Base-by-base conservation (phyloP, 2,888 invertebrate genomes). In the Cryptus armator region DNA sequence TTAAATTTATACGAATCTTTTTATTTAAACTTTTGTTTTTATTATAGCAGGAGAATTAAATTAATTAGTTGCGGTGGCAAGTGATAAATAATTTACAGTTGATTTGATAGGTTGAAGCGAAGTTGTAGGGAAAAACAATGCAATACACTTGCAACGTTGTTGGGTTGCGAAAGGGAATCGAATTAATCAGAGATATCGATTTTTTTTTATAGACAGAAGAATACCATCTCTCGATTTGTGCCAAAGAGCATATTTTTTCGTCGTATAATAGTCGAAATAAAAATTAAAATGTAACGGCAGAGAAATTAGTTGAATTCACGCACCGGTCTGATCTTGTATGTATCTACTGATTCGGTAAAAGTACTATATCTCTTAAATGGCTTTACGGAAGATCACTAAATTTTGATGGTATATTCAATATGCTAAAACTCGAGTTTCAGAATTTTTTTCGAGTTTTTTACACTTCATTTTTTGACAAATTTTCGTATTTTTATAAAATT, bases 1-100 rank as follows among this genome's bases (percentile, higher is more conserved):
- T 96, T 89, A 16, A 9, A 64, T 62, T 59, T 53, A 37, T 68
- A 37, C 37, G 37, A 4, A 3, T 24, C n/a, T 51, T 48, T 32
- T 70, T 72, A 37, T 14, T 37, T 24, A 24, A 24, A 24, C 24
- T 48, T 32, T 70, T 72, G 10, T 14, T 19, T 37, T 37, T 37
- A 37, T 37, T 37, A 7, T 37, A 37, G 6, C 2, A 19, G 19
- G 9, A 53, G 53, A 53, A 19, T 51, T 7, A 6, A 16, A 51
- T 19, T 53, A 19, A 2, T 53, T 19, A 9, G 16, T 6, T 7
- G 6, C 2, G 53, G 9, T 7, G 19, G 9, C 9, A 53, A 9
- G 53, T 19, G 6, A 51, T 51, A 24, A 24, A 24, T 24, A 3
- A 24, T 24, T 24, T 24, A 2, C 3, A 4, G 5, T 37, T 37